Evolutionary conservation across 2,797 vertebrate genomes (phyloP).

Genomic region (Megalops cyprinoides): DNA sequence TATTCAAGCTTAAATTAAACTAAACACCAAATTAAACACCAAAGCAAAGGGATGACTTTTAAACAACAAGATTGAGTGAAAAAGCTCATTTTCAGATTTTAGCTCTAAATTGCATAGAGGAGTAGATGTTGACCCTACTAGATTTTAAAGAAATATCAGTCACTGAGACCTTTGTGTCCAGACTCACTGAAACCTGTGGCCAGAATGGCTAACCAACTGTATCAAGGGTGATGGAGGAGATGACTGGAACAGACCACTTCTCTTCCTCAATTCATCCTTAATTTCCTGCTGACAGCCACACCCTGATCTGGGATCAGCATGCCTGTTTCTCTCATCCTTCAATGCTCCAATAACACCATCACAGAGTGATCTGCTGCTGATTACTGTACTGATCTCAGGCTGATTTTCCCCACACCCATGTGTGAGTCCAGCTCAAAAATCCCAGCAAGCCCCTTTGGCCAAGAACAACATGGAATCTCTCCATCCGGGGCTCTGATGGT

Average conservation of each 20-base stretch:
- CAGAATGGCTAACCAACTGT: not conserved
- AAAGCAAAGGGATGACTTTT: too few relatives aligned
- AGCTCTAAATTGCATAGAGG: not conserved
- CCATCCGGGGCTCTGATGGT: not conserved
- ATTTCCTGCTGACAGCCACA: not conserved
- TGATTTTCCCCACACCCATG: not conserved
- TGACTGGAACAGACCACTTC: not conserved
- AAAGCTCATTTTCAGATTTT: not conserved
- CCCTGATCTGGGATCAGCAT: not conserved
- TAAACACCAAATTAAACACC: too few relatives aligned
- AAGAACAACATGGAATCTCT: not conserved
- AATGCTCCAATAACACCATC: not conserved
- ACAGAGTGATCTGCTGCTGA: not conserved
- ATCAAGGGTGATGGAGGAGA: not conserved
- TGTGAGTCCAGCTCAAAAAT: not conserved
- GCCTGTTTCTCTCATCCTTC: not conserved
- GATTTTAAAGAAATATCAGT: too few relatives aligned
- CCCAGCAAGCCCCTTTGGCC: not conserved
- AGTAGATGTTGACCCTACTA: too few relatives aligned
- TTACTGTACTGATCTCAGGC: not conserved
- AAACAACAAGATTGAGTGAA: too few relatives aligned
- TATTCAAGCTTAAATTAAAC: too few relatives aligned
- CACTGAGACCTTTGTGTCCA: too few relatives aligned
- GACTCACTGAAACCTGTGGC: too few relatives aligned
- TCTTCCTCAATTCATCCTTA: not conserved